Evolutionary conservation across 2,888 invertebrate species (phyloP).

Genomic region (Cancer borealis): DNA sequence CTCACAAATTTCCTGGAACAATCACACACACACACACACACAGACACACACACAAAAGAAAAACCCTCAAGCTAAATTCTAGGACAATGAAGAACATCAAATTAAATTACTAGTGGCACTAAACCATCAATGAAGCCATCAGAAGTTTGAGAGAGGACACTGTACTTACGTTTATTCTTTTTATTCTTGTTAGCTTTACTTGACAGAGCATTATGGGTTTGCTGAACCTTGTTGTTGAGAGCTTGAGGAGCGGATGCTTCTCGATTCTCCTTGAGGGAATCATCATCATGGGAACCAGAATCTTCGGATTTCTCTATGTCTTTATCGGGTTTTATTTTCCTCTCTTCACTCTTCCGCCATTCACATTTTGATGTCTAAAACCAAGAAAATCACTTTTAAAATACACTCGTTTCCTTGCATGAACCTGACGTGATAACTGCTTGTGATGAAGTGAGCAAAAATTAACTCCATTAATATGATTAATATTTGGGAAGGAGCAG

Average conservation of each 20-base stretch:
- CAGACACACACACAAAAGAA: no score
- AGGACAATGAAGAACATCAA: no score
- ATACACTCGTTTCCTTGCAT: not conserved
- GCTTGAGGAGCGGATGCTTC: slow-evolving; percentile 73
- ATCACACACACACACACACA: no score
- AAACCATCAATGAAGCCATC: not conserved
- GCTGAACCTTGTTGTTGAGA: slow-evolving; percentile 78
- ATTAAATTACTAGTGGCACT: not conserved
- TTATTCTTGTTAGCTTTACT: slow-evolving; percentile 75
- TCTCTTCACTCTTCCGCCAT: slow-evolving; percentile 72
- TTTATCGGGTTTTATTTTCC: slow-evolving; percentile 66
- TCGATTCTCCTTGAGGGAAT: slow-evolving; percentile 81
- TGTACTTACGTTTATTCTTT: slow-evolving; percentile 79
- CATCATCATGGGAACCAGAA: slow-evolving; percentile 78
- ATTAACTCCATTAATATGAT: not conserved
- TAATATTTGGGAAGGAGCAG: not conserved
- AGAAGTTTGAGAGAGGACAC: not conserved
- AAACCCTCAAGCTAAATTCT: no score
- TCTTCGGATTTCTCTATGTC: slow-evolving; percentile 76
- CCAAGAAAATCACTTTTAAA: slow-evolving; percentile 78
- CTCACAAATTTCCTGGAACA: no score
- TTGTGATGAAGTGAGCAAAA: not conserved
- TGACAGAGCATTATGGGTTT: slow-evolving; percentile 78
- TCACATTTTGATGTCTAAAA: slow-evolving; percentile 60
- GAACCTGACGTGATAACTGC: not conserved